Evolutionary conservation across 2,888 invertebrate genomes (phyloP).

Genomic region (Plebejus argus): DNA sequence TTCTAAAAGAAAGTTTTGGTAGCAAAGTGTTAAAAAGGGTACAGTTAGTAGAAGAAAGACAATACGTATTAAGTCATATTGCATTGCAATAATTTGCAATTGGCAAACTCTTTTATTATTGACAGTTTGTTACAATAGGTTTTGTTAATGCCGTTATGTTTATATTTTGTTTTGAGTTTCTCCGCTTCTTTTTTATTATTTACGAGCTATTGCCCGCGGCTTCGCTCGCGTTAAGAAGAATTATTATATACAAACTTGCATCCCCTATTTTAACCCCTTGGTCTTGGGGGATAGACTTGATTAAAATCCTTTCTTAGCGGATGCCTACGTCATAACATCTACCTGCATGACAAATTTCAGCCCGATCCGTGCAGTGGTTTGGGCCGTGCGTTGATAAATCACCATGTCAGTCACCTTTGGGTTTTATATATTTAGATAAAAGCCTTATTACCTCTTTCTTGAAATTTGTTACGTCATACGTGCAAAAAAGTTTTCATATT

Average conservation of each 20-base stretch:
- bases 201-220: too few species aligned
- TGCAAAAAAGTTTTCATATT: background rate
- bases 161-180: background rate
- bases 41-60: background rate
- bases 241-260: too few species aligned
- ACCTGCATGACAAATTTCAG: too few species aligned
- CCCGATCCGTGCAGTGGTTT: too few species aligned
- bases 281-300: too few species aligned
- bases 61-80: background rate
- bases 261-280: too few species aligned
- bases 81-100: background rate
- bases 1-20: constrained; percentile 10
- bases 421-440: too few species aligned
- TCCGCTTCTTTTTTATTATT: background rate
- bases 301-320: too few species aligned
- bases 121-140: background rate
- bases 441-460: background rate
- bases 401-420: too few species aligned
- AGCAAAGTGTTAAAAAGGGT: background rate
- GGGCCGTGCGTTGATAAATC: too few species aligned
- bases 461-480: background rate
- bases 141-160: constrained; percentile 1
- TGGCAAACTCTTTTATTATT: constrained; percentile 8
- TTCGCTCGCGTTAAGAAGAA: too few species aligned
- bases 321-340: too few species aligned